Conservation (phyloP, 2,888 invertebrate species). For the Polymixis lichenea region DNA sequence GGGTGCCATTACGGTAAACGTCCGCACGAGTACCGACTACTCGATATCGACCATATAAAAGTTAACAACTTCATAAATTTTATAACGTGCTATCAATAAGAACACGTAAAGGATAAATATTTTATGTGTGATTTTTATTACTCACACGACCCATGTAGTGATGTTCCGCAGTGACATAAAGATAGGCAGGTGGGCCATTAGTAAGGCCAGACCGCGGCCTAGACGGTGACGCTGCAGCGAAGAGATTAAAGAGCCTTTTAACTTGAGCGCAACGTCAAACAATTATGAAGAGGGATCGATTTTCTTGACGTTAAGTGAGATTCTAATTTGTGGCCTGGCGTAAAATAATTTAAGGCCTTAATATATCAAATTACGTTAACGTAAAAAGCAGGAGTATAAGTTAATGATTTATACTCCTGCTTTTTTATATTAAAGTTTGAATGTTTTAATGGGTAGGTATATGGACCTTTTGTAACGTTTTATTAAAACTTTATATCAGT, state of each 20-base stretch:
- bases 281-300: conserved; percentile 50
- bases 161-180: conserved; percentile 64
- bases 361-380: no score
- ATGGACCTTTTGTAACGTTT: conserved; percentile 5
- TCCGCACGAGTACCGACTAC: conserved; percentile 63
- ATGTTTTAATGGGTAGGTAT: not conserved
- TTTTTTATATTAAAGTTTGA: not conserved
- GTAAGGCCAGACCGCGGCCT: conserved; percentile 34
- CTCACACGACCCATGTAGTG: conserved; percentile 66
- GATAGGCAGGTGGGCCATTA: conserved; percentile 66
- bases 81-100: conserved; percentile 84
- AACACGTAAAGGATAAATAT: conserved; percentile 79
- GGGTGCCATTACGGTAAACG: conserved; percentile 63
- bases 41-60: conserved; percentile 79
- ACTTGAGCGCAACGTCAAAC: conserved; percentile 52
- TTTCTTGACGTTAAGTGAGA: conserved; percentile 36
- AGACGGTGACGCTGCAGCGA: conserved; percentile 28
- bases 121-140: conserved; percentile 79
- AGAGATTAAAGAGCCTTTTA: conserved; percentile 52
- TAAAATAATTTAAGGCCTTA: conserved; percentile 5
- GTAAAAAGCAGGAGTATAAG: no score
- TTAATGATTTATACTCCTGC: not conserved
- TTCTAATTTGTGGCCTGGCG: conserved; percentile 34
- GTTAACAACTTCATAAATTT: conserved; percentile 85
- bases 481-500: conserved; percentile 42